Base-by-base conservation (phyloP, 2,113 vertebrate species). In the Oryzias celebensis region DNA sequence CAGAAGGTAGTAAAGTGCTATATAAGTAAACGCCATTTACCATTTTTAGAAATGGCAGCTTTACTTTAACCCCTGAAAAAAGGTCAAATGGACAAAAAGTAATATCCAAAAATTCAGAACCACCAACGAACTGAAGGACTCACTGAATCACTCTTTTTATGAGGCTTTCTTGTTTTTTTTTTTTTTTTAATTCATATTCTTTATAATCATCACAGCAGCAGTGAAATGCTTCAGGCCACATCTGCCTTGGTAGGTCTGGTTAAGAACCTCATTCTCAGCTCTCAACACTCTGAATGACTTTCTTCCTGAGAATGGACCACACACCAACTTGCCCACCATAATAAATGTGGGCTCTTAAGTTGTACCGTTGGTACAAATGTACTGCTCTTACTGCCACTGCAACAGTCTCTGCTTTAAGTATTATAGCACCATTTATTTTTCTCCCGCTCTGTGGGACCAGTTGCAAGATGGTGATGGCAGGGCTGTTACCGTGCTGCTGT, bases 401-500 rank as follows among this genome's bases (percentile, higher is more conserved):
- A 14, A 49, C 22, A 42, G 48, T 48, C 66, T 18, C 46, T 57
- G 41, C 42, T 36, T 41, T 59, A 61, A 58, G 50, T 54, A 51
- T 44, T 31, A 57, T 4, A 23, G 16, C 10, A 43, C 7, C 36
- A 48, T 58, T 65, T 56, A 36, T 52, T 60, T 52, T 62, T 28
- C 14, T 24, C 23, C 26, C 59, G 28, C 60, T 57, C 56, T 4
- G 3, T 54, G 59, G 47, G 22, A 66, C n/a, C 17, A 42, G 56
- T 71, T 65, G 59, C 52, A 1, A 4, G 50, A 62, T 57, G 47
- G 49, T 75, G 62, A 73, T 60, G 51, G 43, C n/a, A 58, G 41
- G 68, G 47, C 66, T 52, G 74, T 55, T 71, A 68, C 22, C 48
- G 18, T 20, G 28, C 24, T 23, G 41, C 58, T 75, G 41, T 68